Percentiles rank a stretch among this genome's conserved stretches.
phyloP scores from a whole-genome alignment of 2,888 invertebrate species.

The Myathropa florea region DNA sequence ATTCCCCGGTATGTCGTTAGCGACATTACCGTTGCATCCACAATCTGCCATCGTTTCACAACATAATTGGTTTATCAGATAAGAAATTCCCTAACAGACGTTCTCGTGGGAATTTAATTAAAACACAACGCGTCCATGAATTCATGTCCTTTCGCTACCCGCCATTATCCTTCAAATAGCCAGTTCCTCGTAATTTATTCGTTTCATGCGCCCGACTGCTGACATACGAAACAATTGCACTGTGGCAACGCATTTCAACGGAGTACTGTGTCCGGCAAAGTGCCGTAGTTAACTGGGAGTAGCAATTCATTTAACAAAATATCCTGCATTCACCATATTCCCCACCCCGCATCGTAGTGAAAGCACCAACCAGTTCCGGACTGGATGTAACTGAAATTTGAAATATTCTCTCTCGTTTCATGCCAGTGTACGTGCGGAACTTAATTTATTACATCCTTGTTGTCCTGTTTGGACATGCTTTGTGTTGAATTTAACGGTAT shows the following conservation, averaged over 20 bases:
- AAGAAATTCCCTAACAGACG: not conserved
- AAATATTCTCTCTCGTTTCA: not conserved
- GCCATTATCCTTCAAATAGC: not conserved
- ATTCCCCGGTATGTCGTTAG: no score
- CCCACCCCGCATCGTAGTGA: not conserved
- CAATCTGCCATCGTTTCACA: not conserved
- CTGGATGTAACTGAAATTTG: not conserved
- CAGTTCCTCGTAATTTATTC: not conserved
- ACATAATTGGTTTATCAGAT: not conserved
- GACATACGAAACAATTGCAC: not conserved
- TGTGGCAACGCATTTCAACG: no score
- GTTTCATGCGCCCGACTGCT: not conserved
- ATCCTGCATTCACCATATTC: not conserved
- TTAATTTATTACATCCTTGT: not conserved
- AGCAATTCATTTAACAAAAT: not conserved
- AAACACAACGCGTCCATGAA: not conserved
- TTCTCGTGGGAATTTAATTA: not conserved
- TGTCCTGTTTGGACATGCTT: not conserved
- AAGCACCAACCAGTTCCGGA: not conserved
- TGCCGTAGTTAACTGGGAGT: not conserved
- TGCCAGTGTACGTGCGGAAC: not conserved
- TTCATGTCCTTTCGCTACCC: not conserved
- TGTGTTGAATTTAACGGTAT: not conserved
- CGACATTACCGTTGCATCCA: not conserved
- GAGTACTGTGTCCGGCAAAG: not conserved